A percentile compares a stretch with the other conserved stretches of the same genome.
These are phyloP conservation scores for Ostrea denselamellosa DNA, from an alignment of 1,140 invertebrate species.

Conservation along the genomic window DNA sequence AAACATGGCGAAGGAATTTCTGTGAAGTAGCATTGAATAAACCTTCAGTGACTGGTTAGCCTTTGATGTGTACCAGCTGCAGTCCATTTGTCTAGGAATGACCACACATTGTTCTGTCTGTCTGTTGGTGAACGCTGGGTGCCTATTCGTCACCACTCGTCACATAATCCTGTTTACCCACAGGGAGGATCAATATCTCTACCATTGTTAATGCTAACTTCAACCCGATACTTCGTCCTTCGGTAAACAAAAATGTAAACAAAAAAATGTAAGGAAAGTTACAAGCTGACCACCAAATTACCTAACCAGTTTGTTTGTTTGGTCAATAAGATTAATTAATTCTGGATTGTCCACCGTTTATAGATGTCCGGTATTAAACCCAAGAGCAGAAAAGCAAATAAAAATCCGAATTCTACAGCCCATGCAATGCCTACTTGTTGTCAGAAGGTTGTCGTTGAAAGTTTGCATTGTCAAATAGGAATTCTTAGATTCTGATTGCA, in stretches of 20 bases:
- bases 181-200: background rate
- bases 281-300: slow-evolving; percentile 17
- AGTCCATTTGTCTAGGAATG: background rate
- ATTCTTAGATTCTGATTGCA: too few relatives aligned
- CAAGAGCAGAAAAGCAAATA: background rate
- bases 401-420: background rate
- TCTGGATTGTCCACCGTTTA: background rate
- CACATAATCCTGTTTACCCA: background rate
- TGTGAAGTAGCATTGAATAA: too few relatives aligned
- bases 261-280: slow-evolving; percentile 7
- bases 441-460: too few relatives aligned
- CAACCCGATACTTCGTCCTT: slow-evolving; percentile 12
- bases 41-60: background rate
- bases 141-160: background rate
- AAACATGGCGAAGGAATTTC: too few relatives aligned
- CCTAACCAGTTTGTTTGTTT: background rate
- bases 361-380: slow-evolving; percentile 7
- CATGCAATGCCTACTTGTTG: background rate
- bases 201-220: background rate
- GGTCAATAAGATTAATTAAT: slow-evolving; percentile 35
- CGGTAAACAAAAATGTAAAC: background rate
- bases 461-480: too few relatives aligned
- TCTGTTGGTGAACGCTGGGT: slow-evolving; percentile 6
- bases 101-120: background rate
- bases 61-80: slow-evolving; percentile 28